Percentiles rank a stretch among this genome's conserved stretches.
These are phyloP conservation scores for Scomber colias DNA, from an alignment of 2,113 vertebrate species.

Conservation along the genomic window DNA sequence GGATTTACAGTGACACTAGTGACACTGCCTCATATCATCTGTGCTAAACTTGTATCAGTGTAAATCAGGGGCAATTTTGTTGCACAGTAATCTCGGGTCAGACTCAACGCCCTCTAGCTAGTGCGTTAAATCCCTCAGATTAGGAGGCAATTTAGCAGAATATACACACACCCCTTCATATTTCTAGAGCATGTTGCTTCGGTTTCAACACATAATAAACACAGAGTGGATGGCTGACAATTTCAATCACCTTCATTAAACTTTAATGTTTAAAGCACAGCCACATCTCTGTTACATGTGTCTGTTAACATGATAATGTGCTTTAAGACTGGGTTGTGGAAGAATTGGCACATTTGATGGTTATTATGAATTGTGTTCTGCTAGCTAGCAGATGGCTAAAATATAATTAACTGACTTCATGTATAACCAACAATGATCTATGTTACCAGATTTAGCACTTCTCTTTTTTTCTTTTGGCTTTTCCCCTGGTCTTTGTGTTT, in stretches of 20 bases:
- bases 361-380: slow-evolving; percentile 5
- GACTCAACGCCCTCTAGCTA: slow-evolving; percentile 17
- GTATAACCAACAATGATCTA: background rate
- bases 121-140: background rate
- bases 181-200: background rate
- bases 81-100: slow-evolving; percentile 28
- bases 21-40: slow-evolving; percentile 17
- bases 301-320: background rate
- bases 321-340: background rate
- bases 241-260: background rate
- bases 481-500: background rate
- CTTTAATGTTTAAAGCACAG: slow-evolving; percentile 12
- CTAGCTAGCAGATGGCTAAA: too few relatives aligned
- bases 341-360: background rate
- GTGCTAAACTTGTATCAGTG: background rate
- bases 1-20: slow-evolving; percentile 22
- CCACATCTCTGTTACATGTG: background rate
- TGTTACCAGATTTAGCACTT: background rate
- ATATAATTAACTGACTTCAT: too few relatives aligned
- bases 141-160: slow-evolving; percentile 24
- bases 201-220: slow-evolving; percentile 16
- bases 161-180: background rate
- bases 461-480: background rate
- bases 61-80: slow-evolving; percentile 43
- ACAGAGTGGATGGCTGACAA: background rate